These are phyloP conservation scores for Petrolisthes cinctipes DNA, from an alignment of 2,888 invertebrate genomes.

Conservation along the genomic window DNA sequence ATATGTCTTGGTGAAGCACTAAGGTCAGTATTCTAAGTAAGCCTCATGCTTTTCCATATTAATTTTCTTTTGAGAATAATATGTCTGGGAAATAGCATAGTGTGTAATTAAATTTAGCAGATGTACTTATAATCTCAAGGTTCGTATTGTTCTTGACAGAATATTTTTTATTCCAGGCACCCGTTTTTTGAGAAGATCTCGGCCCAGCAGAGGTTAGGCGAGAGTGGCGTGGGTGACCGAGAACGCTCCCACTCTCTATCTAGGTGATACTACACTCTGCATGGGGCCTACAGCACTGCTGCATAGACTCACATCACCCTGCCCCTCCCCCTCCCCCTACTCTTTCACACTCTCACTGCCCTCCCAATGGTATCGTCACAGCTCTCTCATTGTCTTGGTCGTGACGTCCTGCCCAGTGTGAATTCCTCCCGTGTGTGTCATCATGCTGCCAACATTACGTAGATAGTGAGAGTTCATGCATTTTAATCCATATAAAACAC, in stretches of 20 bases:
- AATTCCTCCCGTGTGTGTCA: not conserved
- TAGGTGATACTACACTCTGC: conserved; percentile 62
- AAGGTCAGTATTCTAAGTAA: conserved; percentile 74
- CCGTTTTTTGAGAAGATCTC: conserved; percentile 92
- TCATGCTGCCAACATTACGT: not conserved
- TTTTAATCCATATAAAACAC: not conserved
- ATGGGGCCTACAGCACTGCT: conserved; percentile 54
- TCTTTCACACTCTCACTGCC: not conserved
- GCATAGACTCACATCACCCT: conserved; percentile 52
- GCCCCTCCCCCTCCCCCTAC: conserved; percentile 18
- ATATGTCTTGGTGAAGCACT: conserved; percentile 90
- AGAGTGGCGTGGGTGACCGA: conserved; percentile 52
- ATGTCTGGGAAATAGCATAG: not conserved
- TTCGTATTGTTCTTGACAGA: not conserved
- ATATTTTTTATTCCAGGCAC: conserved; percentile 74
- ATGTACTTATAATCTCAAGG: not conserved
- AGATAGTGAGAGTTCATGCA: not conserved
- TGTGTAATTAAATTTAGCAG: not conserved
- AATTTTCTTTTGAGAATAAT: not conserved
- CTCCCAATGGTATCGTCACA: not conserved
- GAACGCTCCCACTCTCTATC: conserved; percentile 65
- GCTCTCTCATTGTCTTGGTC: not conserved
- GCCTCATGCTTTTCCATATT: too few species aligned
- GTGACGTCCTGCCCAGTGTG: not conserved
- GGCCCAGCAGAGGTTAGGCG: conserved; percentile 79